A percentile compares a stretch with the other conserved stretches of the same genome.
phyloP scores from a whole-genome alignment of 2,113 vertebrate species.

The Myrmecophaga tridactyla region DNA sequence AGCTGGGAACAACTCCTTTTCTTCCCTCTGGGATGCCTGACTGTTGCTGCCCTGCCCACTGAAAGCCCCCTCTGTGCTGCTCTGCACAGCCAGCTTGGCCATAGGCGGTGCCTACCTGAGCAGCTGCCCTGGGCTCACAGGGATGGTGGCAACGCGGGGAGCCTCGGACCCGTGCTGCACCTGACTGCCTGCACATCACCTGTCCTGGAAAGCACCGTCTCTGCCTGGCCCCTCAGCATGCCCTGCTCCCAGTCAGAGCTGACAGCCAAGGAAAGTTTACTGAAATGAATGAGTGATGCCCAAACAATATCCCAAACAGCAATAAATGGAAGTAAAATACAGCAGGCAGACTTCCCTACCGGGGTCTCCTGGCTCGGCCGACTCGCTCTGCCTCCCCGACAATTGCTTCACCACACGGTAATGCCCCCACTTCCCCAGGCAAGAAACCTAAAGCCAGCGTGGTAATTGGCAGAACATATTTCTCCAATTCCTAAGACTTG shows the following conservation, averaged over 20 bases:
- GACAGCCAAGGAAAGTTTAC: not conserved
- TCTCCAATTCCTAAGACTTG: conserved; percentile 54
- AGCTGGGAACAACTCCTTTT: not conserved
- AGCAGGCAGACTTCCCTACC: accelerated
- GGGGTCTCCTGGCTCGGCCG: accelerated
- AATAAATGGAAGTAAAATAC: not conserved
- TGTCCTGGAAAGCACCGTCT: too few species aligned
- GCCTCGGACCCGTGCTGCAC: not conserved
- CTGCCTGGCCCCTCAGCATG: too few species aligned
- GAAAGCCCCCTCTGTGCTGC: accelerated
- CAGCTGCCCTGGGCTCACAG: not conserved
- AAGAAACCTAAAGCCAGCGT: not conserved
- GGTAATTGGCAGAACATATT: not conserved
- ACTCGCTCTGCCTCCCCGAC: accelerated
- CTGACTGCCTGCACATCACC: accelerated
- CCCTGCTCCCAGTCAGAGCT: accelerated
- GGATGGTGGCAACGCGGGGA: accelerated
- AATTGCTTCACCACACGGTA: not conserved
- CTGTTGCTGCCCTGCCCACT: not conserved
- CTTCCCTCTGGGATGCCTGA: accelerated
- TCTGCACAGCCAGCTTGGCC: accelerated
- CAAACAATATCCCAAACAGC: accelerated
- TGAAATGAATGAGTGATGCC: not conserved
- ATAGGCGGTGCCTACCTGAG: too few species aligned
- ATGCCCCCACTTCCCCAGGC: not conserved